Conservation (phyloP, 2,113 vertebrate genomes). For the Arvicanthis niloticus region DNA sequence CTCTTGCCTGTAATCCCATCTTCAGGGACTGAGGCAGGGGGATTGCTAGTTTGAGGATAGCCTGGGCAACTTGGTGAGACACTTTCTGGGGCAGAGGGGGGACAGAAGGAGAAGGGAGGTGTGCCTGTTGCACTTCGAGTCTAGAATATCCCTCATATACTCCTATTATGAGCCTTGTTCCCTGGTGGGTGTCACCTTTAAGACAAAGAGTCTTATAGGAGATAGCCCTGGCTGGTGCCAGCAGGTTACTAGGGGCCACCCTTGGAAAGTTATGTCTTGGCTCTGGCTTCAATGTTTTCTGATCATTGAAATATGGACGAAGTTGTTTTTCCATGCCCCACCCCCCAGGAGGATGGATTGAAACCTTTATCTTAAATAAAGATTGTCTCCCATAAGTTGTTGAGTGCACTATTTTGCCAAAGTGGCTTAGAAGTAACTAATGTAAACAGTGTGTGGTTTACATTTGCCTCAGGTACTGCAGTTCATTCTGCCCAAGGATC, state of each 20-base stretch:
- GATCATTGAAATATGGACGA: neutral
- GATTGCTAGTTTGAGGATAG: neutral
- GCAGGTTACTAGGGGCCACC: neutral
- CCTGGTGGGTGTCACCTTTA: neutral
- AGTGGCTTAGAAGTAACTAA: neutral
- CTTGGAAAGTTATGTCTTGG: neutral
- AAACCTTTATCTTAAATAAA: neutral
- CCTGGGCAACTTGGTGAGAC: neutral
- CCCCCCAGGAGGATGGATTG: neutral
- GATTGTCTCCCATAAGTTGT: neutral
- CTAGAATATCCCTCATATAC: neutral
- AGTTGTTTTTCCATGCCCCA: neutral
- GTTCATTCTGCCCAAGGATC: neutral
- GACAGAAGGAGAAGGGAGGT: too few species aligned
- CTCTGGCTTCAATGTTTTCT: neutral
- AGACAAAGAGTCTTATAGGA: neutral
- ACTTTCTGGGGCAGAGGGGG: neutral
- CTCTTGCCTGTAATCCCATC: neutral
- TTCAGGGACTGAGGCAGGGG: neutral
- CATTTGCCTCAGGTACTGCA: neutral
- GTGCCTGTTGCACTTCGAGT: neutral
- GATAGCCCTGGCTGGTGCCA: neutral
- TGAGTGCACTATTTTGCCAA: neutral
- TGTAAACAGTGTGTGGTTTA: neutral
- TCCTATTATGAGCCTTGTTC: neutral